A percentile compares a stretch with the other conserved stretches of the same genome.
These are phyloP conservation scores for Thunnus albacares DNA, from an alignment of 2,797 vertebrate genomes.

Conservation along the genomic window DNA sequence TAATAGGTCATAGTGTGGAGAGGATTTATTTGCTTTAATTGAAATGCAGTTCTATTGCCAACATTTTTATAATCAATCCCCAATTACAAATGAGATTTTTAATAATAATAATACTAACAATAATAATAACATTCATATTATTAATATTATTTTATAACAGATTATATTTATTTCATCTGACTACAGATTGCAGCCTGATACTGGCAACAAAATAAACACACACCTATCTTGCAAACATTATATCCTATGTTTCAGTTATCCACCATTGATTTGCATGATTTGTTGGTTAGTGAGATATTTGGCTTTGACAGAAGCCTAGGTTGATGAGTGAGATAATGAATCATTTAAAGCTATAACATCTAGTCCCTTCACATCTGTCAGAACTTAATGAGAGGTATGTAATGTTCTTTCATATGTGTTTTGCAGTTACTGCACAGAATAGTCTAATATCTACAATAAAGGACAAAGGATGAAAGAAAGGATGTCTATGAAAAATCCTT, in stretches of 20 bases:
- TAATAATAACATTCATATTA: too few relatives aligned
- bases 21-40: not conserved
- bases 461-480: too few relatives aligned
- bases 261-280: not conserved
- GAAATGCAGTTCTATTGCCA: too few relatives aligned
- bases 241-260: not conserved
- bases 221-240: too few relatives aligned
- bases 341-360: not conserved
- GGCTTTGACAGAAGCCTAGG: not conserved
- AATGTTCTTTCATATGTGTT: not conserved
- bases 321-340: not conserved
- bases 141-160: too few relatives aligned
- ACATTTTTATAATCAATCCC: too few relatives aligned
- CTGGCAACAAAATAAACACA: too few relatives aligned
- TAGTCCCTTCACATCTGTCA: not conserved
- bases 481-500: not conserved
- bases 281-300: not conserved
- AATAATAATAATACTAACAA: too few relatives aligned
- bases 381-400: not conserved
- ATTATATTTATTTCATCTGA: too few relatives aligned
- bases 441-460: not conserved
- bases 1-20: constrained; percentile 12
- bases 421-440: not conserved
- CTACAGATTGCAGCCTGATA: too few relatives aligned
- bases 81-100: too few relatives aligned